Conservation (phyloP, 2,888 invertebrate genomes). For the Sphaeridia pumilis region DNA sequence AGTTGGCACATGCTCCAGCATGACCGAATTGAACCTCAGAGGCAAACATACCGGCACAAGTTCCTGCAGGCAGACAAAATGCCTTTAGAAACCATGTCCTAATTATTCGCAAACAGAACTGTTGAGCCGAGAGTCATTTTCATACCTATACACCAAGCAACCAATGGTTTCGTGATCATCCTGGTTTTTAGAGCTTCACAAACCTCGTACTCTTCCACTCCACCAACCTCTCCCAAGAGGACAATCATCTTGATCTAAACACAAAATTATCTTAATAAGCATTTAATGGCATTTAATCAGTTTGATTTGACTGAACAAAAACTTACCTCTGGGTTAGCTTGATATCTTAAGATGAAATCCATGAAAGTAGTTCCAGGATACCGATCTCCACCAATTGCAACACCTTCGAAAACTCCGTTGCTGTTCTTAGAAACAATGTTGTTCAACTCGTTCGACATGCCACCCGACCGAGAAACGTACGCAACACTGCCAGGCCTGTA, state of each 20-base stretch:
- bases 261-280: conserved; percentile 37
- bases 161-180: conserved; percentile 78
- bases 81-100: not conserved
- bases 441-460: conserved; percentile 99
- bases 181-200: conserved; percentile 71
- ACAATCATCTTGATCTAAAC: conserved; percentile 87
- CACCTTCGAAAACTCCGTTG: conserved; percentile 93
- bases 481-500: conserved; percentile 96
- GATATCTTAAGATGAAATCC: conserved; percentile 82
- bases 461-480: conserved; percentile 96
- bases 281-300: not conserved
- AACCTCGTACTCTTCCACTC: conserved; percentile 94
- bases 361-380: conserved; percentile 98
- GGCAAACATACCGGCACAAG: conserved; percentile 59
- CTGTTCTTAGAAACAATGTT: conserved; percentile 94
- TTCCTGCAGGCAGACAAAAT: conserved; percentile 10
- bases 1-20: conserved; percentile 96
- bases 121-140: not conserved
- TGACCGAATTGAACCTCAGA: conserved; percentile 95
- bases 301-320: no score
- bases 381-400: conserved; percentile 95
- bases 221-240: conserved; percentile 95
- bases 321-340: conserved; percentile 49
- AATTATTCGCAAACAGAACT: not conserved
- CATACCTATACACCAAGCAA: conserved; percentile 97